A percentile compares a stretch with the other conserved stretches of the same genome.
These are phyloP conservation scores for Antheraea mylitta DNA, from an alignment of 1,140 invertebrate species.

Conservation along the genomic window DNA sequence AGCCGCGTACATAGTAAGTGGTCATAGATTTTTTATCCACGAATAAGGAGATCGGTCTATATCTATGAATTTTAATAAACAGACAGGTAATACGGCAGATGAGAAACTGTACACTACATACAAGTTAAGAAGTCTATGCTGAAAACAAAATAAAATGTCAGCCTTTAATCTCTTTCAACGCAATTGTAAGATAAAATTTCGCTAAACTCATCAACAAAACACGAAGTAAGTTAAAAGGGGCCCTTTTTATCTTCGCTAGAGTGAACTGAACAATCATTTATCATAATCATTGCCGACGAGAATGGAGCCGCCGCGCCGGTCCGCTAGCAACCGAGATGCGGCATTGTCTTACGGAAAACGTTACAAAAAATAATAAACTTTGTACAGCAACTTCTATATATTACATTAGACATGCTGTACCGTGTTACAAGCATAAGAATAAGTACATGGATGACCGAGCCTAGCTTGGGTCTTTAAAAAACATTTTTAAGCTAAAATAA, in stretches of 20 bases:
- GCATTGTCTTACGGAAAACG: neutral
- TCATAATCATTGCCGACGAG: slow-evolving; percentile 15
- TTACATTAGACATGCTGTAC: neutral
- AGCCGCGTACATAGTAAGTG: too few species aligned
- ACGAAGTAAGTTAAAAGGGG: slow-evolving; percentile 15
- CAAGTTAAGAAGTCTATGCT: neutral
- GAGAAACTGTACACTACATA: neutral
- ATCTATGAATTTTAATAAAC: too few species aligned
- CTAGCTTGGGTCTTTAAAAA: too few species aligned
- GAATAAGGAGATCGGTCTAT: too few species aligned
- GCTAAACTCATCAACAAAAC: neutral
- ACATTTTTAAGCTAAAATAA: too few species aligned
- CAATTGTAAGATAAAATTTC: slow-evolving; percentile 5
- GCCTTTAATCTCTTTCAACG: neutral
- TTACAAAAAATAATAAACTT: neutral
- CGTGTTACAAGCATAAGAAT: too few species aligned
- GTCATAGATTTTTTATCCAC: too few species aligned
- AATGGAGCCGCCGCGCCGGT: neutral
- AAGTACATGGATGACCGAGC: too few species aligned
- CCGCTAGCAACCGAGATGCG: neutral
- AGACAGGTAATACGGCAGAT: too few species aligned
- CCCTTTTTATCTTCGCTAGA: slow-evolving; percentile 17
- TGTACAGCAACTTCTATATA: neutral
- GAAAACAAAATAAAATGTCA: neutral
- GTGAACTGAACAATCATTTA: slow-evolving; percentile 13